These are phyloP conservation scores for Tachycineta bicolor DNA, from an alignment of 2,113 vertebrate genomes.

Conservation along the genomic window DNA sequence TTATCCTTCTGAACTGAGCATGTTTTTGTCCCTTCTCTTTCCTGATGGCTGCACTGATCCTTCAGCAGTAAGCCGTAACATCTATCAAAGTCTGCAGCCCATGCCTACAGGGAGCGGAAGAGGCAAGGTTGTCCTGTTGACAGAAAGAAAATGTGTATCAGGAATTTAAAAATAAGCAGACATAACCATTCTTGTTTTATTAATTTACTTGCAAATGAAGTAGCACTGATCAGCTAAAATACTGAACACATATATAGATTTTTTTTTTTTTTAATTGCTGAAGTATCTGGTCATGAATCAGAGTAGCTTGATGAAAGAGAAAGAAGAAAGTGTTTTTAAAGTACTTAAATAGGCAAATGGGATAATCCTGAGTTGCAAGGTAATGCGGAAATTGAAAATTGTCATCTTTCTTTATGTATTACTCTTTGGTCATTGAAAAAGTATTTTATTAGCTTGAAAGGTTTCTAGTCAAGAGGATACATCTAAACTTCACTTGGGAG, in stretches of 20 bases:
- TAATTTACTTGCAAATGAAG: slow-evolving; percentile 30
- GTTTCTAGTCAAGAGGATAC: not conserved
- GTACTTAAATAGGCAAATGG: not conserved
- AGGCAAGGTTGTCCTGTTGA: not conserved
- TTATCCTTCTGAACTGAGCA: not conserved
- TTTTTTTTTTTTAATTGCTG: not conserved
- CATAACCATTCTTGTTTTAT: not conserved
- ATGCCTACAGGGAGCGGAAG: not conserved
- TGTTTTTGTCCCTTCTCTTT: not conserved
- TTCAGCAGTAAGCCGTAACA: not conserved
- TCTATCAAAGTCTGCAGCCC: not conserved
- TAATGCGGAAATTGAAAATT: not conserved
- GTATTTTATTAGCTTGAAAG: not conserved
- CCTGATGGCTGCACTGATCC: not conserved
- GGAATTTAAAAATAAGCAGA: not conserved
- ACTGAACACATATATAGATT: not conserved
- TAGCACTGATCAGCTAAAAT: not conserved
- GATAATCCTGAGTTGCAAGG: not conserved
- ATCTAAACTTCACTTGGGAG: not conserved
- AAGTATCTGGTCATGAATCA: not conserved
- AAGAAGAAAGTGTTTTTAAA: not conserved
- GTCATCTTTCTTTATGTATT: not conserved
- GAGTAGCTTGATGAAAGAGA: not conserved
- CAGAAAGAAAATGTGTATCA: not conserved
- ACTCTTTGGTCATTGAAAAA: not conserved